These are phyloP conservation scores for Ganaspis sp. DNA, from an alignment of 1,140 invertebrate genomes.

Conservation along the genomic window DNA sequence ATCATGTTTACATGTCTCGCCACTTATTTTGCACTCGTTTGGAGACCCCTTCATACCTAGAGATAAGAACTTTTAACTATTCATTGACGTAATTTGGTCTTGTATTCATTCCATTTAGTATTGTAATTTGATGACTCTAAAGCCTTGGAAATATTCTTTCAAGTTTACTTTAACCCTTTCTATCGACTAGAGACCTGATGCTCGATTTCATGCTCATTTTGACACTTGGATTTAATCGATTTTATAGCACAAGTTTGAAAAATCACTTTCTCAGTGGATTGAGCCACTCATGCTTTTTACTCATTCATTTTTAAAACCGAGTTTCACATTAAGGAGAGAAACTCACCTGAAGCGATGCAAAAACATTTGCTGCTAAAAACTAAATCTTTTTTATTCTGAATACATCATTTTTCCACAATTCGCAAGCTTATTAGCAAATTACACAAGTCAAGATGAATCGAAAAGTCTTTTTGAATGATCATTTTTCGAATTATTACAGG, in stretches of 20 bases:
- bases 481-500: too few relatives aligned
- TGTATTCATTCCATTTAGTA: constrained; percentile 4
- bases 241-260: background rate
- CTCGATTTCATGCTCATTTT: constrained; percentile 26
- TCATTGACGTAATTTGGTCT: background rate
- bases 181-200: constrained; percentile 20
- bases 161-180: background rate
- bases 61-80: background rate
- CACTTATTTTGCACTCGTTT: constrained; percentile 1
- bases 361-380: too few relatives aligned
- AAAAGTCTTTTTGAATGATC: too few relatives aligned
- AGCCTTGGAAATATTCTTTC: background rate
- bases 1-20: constrained; percentile 51
- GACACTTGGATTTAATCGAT: background rate
- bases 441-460: too few relatives aligned
- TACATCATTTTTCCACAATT: too few relatives aligned
- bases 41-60: background rate
- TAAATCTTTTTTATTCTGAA: too few relatives aligned
- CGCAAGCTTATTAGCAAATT: too few relatives aligned
- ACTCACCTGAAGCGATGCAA: too few relatives aligned
- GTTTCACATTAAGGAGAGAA: too few relatives aligned
- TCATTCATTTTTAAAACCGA: background rate
- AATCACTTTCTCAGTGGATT: background rate
- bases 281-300: background rate
- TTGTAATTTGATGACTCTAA: background rate